Base-by-base conservation (phyloP, 2,888 invertebrate genomes). In the Capitulum mitella region DNA sequence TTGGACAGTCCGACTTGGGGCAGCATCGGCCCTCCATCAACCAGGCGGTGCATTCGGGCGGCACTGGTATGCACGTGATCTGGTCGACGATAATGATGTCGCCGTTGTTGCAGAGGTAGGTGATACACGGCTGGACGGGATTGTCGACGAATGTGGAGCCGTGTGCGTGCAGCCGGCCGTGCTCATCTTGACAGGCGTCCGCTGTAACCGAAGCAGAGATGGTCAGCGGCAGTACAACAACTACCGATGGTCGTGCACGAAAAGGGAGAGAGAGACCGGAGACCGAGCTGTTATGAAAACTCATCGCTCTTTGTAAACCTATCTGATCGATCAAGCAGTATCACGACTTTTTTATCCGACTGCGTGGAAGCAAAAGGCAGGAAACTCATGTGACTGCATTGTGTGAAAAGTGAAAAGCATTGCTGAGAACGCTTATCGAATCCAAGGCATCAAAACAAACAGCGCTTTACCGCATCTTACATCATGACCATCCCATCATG, bases 1-100 rank as follows among this genome's bases (percentile, higher is more conserved):
- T n/a, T n/a, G 70, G 70, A 22, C 70, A 70, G 70, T 70, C 70
- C 19, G 70, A n/a, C 37, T 70, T 70, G 16, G 70, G 70, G 22
- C 70, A 70, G 70, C 70, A 70, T 3, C 10, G 32, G 0, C 37
- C 37, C 37, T 70, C 22, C 37, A 70, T 70, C 16, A 19, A 0
- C 70, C 70, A 70, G 5, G 70, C 6, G 22, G 70, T 34, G 26
- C 70, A 70, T 22, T 37, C 70, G 19, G 19, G 22, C 6, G 70
- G 70, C 37, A 70, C 6, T 3, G 19, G 6, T 37, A 10, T n/a
- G 70, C 70, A 70, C 1, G 22, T 10, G 37, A 37, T 37, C 6
- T 22, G 5, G 37, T 70, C 37, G 22, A 70, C 2, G 22, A 70
- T 22, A 1, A 5, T 8, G 37, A 32, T 32, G 22, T 22, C 70